These are phyloP conservation scores for Silvanus unidentatus DNA, from an alignment of 2,888 invertebrate genomes.

Conservation along the genomic window DNA sequence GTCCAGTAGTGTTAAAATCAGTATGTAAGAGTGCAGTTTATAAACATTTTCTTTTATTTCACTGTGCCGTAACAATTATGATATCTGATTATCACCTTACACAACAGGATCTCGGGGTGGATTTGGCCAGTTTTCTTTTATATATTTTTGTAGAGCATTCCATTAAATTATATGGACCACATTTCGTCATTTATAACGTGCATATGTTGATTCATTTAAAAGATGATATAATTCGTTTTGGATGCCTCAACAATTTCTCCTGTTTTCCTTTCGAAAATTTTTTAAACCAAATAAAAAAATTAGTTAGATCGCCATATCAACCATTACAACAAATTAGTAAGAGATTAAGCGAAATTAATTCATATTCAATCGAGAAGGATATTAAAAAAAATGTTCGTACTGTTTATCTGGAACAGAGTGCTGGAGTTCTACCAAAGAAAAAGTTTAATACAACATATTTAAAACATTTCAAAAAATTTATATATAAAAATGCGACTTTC, in stretches of 20 bases:
- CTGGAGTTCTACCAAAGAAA: too few species aligned
- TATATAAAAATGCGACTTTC: too few species aligned
- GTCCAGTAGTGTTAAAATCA: conserved; percentile 16
- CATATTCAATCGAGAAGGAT: too few species aligned
- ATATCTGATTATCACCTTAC: conserved; percentile 7
- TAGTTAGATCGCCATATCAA: conserved; percentile 6
- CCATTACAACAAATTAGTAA: conserved; percentile 11
- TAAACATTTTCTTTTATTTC: conserved; percentile 16
- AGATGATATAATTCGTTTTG: conserved; percentile 11
- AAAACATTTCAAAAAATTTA: too few species aligned
- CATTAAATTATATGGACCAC: conserved; percentile 11
- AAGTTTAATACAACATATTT: too few species aligned
- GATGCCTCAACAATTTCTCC: conserved; percentile 12
- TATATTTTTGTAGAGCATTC: conserved; percentile 13
- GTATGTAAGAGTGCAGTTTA: conserved; percentile 9
- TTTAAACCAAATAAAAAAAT: conserved; percentile 13
- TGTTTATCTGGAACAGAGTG: too few species aligned
- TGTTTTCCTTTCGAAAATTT: conserved; percentile 17
- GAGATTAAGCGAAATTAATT: too few species aligned
- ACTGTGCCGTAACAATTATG: conserved; percentile 15
- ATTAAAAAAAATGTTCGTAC: too few species aligned
- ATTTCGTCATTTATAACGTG: conserved; percentile 16
- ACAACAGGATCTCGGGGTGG: not conserved
- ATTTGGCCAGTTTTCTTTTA: conserved; percentile 2
- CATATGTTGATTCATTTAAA: conserved; percentile 14